These are phyloP conservation scores for Phlogophora meticulosa DNA, from an alignment of 2,888 invertebrate species.

Conservation along the genomic window DNA sequence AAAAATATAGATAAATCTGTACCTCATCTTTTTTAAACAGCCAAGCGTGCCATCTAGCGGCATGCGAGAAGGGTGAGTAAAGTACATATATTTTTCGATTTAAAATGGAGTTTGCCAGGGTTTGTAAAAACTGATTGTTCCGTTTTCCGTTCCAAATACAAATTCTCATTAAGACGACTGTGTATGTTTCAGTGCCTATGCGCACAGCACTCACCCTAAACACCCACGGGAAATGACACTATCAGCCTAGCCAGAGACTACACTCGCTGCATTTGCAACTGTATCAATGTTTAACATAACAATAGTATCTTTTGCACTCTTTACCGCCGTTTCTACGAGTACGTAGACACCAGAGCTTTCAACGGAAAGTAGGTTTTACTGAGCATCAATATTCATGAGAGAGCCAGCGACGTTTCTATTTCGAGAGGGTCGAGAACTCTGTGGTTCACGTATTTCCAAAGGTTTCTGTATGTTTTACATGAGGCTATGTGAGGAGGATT, in stretches of 20 bases:
- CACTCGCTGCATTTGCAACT: conserved; percentile 47
- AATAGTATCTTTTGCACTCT: conserved; percentile 60
- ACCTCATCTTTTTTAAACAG: too few species aligned
- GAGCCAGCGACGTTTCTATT: conserved; percentile 63
- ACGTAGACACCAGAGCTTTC: conserved; percentile 57
- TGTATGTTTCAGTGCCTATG: not conserved
- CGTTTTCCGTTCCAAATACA: too few species aligned
- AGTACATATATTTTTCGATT: too few species aligned
- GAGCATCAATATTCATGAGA: conserved; percentile 66
- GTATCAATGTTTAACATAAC: conserved; percentile 61
- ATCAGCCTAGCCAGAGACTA: conserved; percentile 12
- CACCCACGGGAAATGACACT: conserved; percentile 23
- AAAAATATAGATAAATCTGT: too few species aligned
- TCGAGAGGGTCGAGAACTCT: conserved; percentile 33
- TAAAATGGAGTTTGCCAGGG: too few species aligned
- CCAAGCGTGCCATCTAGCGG: too few species aligned
- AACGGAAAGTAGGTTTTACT: conserved; percentile 59
- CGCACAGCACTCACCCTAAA: not conserved
- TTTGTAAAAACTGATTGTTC: too few species aligned
- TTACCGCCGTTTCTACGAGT: conserved; percentile 36
- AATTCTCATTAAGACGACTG: too few species aligned
- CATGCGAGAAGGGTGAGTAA: too few species aligned
- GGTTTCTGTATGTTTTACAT: conserved; percentile 35
- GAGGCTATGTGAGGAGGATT: conserved; percentile 15
- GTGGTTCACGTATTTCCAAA: conserved; percentile 45